Base-by-base conservation (phyloP, 1,140 invertebrate genomes). In the Macrobrachium nipponense region DNA sequence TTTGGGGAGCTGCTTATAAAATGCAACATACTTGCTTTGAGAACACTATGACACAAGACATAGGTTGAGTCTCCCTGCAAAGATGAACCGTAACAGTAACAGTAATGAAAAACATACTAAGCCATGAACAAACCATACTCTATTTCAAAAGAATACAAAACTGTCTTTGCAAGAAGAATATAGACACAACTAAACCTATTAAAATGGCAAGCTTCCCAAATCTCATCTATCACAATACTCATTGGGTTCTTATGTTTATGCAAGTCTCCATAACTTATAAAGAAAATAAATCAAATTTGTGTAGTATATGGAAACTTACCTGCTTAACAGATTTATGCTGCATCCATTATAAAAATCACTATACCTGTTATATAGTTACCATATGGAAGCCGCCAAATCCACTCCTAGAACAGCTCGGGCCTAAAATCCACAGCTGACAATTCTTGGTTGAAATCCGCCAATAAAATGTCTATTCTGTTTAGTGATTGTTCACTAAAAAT, bases 321-420 rank as follows among this genome's bases (percentile, higher is more conserved):
- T 73, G 62, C 77, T 88, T 84, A 88, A 80, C 85, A 78, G 79
- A 88, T 84, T 83, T 76, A 62, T 64, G 68, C 20, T 80, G 78
- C 76, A 79, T 70, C 82, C 81, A 80, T 80, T 82, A 81, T 83
- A 85, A 88, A 85, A 84, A 84, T 87, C 82, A 88, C 87, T 88
- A 88, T 88, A 88, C 87, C 87, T 88, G 81, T 77, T 78, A 85
- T 88, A 88, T 88, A 88, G 82, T 84, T 88, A 88, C 82, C 82
- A 77, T 80, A 84, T 66, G 59, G 82, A 88, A 80, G 87, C 59
- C 78, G 81, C 66, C 80, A 87, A 82, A 82, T 87, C 87, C 80
- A 79, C 87, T 83, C 82, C 87, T 84, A 83, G 81, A 73, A 87
- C 87, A 79, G 81, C 77, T 82, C 81, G 79, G 80, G 80, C 80